Conservation (phyloP, 2,888 invertebrate species). For the Leptinotarsa juncta region DNA sequence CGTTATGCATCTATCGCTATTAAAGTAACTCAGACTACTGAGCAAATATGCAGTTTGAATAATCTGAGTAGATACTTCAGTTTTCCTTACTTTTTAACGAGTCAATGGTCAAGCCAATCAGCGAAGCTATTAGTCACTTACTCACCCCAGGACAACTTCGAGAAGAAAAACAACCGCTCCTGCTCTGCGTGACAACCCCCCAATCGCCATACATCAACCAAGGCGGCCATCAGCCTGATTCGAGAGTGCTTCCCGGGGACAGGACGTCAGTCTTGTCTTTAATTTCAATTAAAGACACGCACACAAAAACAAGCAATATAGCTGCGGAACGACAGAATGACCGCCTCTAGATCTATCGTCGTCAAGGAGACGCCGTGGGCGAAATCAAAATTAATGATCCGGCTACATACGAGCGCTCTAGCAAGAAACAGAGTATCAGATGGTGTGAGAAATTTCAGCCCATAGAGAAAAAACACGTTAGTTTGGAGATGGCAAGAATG, state of each 20-base stretch:
- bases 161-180: constrained; percentile 3
- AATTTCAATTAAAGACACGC: constrained; percentile 23
- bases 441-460: not conserved
- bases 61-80: too few species aligned
- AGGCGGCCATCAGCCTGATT: not conserved
- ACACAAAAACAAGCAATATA: constrained; percentile 35
- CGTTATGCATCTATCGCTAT: too few species aligned
- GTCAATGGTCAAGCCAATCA: not conserved
- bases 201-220: not conserved
- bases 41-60: too few species aligned
- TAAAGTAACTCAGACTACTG: too few species aligned
- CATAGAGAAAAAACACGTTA: not conserved
- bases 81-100: too few species aligned
- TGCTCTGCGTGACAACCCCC: not conserved
- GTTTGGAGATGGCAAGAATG: not conserved
- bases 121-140: not conserved
- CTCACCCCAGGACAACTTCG: not conserved
- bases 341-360: constrained; percentile 5
- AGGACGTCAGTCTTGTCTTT: constrained; percentile 2
- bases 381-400: constrained; percentile 16
- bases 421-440: not conserved
- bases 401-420: not conserved
- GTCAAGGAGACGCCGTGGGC: not conserved
- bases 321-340: not conserved
- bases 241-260: not conserved